These are phyloP conservation scores for Echinarachnius parma DNA, from an alignment of 53 echinoderm and acorn worm species.

Conservation along the genomic window DNA sequence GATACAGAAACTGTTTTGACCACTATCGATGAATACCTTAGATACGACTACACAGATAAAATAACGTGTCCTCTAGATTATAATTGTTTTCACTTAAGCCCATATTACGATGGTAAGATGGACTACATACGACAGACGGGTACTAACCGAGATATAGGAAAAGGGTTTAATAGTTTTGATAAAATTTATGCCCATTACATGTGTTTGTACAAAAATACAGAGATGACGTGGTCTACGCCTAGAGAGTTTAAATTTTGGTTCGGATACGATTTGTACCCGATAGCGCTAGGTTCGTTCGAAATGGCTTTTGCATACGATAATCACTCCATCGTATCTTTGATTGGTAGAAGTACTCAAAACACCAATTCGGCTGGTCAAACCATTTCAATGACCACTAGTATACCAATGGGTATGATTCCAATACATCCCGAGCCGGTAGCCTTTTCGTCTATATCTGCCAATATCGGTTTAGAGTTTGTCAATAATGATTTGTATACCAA, in stretches of 20 bases:
- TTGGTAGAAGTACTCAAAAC: neutral
- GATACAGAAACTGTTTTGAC: neutral
- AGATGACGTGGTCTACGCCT: neutral
- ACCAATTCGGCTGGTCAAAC: neutral
- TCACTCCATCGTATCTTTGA: neutral
- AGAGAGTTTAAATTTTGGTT: neutral
- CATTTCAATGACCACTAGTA: neutral
- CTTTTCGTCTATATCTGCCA: neutral
- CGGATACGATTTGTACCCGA: neutral
- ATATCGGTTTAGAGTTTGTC: neutral
- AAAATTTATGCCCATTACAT: constrained; percentile 1
- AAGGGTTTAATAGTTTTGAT: neutral
- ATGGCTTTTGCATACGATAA: neutral
- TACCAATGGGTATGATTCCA: neutral
- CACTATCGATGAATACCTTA: neutral
- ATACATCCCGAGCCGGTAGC: neutral
- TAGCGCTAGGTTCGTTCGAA: neutral
- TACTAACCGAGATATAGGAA: neutral
- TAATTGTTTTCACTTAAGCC: neutral
- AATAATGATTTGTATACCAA: neutral
- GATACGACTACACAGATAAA: neutral
- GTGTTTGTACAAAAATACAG: constrained; percentile 1
- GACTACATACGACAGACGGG: neutral
- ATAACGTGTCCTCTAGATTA: neutral
- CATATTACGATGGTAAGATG: neutral